Conservation (phyloP, 2,888 invertebrate species). For the Sisyra nigra region DNA sequence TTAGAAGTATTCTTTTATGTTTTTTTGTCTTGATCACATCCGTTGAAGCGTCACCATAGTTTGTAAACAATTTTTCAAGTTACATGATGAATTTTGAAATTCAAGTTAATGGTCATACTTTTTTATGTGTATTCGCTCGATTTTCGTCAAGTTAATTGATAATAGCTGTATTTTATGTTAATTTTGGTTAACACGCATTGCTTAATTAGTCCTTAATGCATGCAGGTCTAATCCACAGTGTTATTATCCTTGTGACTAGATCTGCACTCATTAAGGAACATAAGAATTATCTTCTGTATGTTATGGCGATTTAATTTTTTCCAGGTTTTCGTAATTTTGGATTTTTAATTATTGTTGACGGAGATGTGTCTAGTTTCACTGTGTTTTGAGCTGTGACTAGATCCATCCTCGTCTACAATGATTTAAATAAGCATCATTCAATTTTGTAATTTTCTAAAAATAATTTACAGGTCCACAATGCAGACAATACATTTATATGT, state of each 20-base stretch:
- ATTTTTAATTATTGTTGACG: slow-evolving; percentile 54
- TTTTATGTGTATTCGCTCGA: background rate
- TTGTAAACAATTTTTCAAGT: slow-evolving; percentile 6
- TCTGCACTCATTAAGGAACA: slow-evolving; percentile 71
- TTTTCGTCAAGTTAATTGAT: background rate
- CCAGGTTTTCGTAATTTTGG: slow-evolving; percentile 1
- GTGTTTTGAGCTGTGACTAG: slow-evolving; percentile 51
- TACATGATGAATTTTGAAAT: background rate
- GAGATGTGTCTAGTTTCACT: slow-evolving; percentile 67
- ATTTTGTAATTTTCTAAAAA: too few relatives aligned
- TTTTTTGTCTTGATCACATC: background rate
- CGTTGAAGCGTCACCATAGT: slow-evolving; percentile 8
- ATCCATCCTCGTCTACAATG: slow-evolving; percentile 80
- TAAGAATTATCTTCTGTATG: slow-evolving; percentile 12
- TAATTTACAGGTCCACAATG: too few relatives aligned
- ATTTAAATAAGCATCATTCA: slow-evolving; percentile 12
- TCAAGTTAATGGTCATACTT: background rate
- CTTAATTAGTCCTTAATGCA: slow-evolving; percentile 38
- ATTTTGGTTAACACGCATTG: background rate
- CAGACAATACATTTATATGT: too few relatives aligned
- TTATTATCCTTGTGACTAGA: slow-evolving; percentile 55
- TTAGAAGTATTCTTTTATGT: slow-evolving; percentile 1
- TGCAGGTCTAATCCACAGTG: slow-evolving; percentile 56
- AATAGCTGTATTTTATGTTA: background rate
- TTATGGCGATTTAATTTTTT: slow-evolving; percentile 4